Conservation (phyloP, 2,888 invertebrate species). For the Scaptomyza parva region DNA sequence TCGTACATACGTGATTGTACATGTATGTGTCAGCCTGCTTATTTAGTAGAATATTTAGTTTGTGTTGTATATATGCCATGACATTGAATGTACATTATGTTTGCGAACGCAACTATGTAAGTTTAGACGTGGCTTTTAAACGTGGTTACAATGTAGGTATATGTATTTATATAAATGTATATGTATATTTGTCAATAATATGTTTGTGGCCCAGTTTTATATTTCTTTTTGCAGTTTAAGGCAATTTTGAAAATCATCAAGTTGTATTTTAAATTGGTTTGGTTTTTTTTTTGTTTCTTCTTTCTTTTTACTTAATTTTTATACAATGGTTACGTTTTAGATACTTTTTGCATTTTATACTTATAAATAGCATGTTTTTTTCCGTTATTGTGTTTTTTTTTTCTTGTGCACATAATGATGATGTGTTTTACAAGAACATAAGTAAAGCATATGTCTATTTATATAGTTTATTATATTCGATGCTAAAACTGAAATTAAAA, state of each 20-base stretch:
- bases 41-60: conserved; percentile 17
- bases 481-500: conserved; percentile 70
- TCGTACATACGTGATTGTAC: background rate
- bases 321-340: conserved; percentile 38
- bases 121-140: conserved; percentile 9
- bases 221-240: conserved; percentile 46
- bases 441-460: conserved; percentile 48
- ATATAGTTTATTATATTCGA: conserved; percentile 71
- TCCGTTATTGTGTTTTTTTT: conserved; percentile 19
- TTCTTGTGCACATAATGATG: conserved; percentile 17
- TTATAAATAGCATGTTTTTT: conserved; percentile 43
- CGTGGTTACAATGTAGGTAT: conserved; percentile 2
- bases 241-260: conserved; percentile 59
- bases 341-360: conserved; percentile 30
- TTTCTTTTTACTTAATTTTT: conserved; percentile 35
- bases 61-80: conserved; percentile 15
- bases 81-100: conserved; percentile 39
- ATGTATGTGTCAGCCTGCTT: conserved; percentile 15
- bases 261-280: conserved; percentile 42
- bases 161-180: conserved; percentile 11
- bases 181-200: conserved; percentile 13
- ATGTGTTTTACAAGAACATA: conserved; percentile 52
- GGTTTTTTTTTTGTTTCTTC: conserved; percentile 23
- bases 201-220: conserved; percentile 50
- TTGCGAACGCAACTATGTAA: conserved; percentile 28